Base-by-base conservation (phyloP, 2,888 invertebrate genomes). In the Xanthorhoe spadicearia region DNA sequence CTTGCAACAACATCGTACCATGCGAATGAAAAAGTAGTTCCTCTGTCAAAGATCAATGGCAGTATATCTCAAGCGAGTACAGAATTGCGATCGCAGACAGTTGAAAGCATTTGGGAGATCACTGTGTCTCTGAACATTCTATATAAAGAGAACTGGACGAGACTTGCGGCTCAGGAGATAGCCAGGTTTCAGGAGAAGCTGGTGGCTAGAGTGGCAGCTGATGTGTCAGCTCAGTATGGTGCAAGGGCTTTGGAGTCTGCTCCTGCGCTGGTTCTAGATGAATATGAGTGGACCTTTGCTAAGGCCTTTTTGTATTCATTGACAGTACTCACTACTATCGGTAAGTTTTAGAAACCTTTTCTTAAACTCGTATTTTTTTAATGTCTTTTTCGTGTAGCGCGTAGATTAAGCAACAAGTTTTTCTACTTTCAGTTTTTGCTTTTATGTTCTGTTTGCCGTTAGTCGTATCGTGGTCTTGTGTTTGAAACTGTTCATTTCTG, bases 281-380 rank as follows among this genome's bases (percentile, higher is more conserved):
- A 96, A 69, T 95, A 96, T 84, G 97, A 97, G 84, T 97, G 97
- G 97, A 97, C 96, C 80, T 97, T 97, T 79, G 97, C 97, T 19
- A 96, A 96, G 85, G 97, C 98, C 19, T 98, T 99, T 88, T 95
- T 99, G 59, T 99, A 98, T 90, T 98, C 98, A 7, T 94, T 99
- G 77, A 98, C 98, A 46, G 98, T 99, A 65, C 95, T 99, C 69
- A 98, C 98, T 23, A 98, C 97, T 69, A 97, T 97, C 81, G 97
- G 97, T 97, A 92, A 95, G 74, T 43, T 53, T 17, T 51, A 10
- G 4, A 23, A 23, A 23, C 1, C 23, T 23, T 3, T n/a, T n/a
- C n/a, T n/a, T n/a, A n/a, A n/a, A 3, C 23, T 32, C 2, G 7
- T 32, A 7, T 32, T 32, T 32, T 32, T 32, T 4, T 6, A 7